A percentile compares a stretch with the other conserved stretches of the same genome.
Conservation (phyloP, 2,113 vertebrate species). For the Genyomyrus donnyi region DNA sequence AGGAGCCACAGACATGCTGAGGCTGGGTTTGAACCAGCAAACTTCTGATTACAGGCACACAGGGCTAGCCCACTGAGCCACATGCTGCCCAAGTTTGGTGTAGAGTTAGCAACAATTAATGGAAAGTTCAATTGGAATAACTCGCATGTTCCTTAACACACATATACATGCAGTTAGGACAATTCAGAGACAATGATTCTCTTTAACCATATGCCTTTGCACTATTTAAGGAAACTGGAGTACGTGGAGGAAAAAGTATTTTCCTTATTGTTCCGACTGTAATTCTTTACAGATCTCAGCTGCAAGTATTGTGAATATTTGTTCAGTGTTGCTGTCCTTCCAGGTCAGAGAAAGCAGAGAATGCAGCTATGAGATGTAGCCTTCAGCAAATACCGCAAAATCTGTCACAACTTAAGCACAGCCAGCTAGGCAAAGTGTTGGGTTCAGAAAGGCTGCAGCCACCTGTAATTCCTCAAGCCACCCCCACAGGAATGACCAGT, state of each 20-base stretch:
- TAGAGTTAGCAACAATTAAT: background rate
- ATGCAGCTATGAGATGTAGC: background rate
- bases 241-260: background rate
- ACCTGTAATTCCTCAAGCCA: background rate
- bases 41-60: no score
- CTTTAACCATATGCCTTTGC: background rate
- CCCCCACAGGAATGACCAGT: background rate
- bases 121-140: background rate
- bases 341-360: background rate
- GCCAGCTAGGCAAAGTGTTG: background rate
- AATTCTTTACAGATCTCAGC: background rate
- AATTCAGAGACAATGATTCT: background rate
- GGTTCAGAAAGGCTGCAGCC: background rate
- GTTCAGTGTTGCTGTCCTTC: background rate
- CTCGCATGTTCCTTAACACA: background rate
- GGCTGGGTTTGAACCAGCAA: no score
- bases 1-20: no score
- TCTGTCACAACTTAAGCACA: background rate
- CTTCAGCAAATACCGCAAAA: background rate
- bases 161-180: background rate
- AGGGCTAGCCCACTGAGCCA: no score
- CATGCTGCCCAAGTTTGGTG: no score
- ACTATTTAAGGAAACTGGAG: background rate
- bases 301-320: background rate
- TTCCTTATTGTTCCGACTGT: background rate